Evolutionary conservation across 1,140 invertebrate species (phyloP), one percentile per base, ranked within the genome.

Genomic region (Lerema accius): DNA sequence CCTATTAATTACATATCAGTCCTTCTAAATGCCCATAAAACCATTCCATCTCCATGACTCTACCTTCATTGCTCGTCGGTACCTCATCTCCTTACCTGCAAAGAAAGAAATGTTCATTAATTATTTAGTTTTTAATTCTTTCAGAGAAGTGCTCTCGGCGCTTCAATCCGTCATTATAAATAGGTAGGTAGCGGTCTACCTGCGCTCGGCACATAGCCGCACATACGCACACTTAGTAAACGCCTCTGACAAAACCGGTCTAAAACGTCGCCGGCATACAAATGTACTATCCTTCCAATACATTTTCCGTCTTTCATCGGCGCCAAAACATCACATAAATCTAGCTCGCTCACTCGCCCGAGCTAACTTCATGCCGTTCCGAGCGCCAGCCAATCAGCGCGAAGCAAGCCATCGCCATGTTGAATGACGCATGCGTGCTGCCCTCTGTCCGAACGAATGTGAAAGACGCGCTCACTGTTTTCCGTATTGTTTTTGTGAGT

Each of bases 211-310:
- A 84, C 76, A 90, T 86, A 87, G 76, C 76, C 67, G 77, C 82
- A 90, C 77, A 88, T 86, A 89, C 79, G 71, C 76, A 73, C 76
- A 75, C 75, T 76, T 64, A 56, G 83, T 85, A 79, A 86, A 87
- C 85, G 86, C 88, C 88, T 88, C 82, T 82, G 82, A 82, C 69
- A 55, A 89, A 87, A 88, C 88, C 81, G 83, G 86, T 90, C 80
- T 69, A 65, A 50, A 56, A 78, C 78, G 71, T 77, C 66, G 77
- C 65, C 69, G 70, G 78, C 78, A 86, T 84, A 86, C 85, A 85
- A 90, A 86, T 83, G 79, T 78, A 73, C 72, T 80, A 66, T 74
- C 80, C 78, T 70, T 72, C 72, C 71, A 74, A 84, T 77, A 84
- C 72, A 84, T 90, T 74, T 73, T 82, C 79, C 70, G 69, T 90